These are phyloP conservation scores for Pteruthius melanotis DNA, from an alignment of 2,113 vertebrate genomes.

Conservation along the genomic window DNA sequence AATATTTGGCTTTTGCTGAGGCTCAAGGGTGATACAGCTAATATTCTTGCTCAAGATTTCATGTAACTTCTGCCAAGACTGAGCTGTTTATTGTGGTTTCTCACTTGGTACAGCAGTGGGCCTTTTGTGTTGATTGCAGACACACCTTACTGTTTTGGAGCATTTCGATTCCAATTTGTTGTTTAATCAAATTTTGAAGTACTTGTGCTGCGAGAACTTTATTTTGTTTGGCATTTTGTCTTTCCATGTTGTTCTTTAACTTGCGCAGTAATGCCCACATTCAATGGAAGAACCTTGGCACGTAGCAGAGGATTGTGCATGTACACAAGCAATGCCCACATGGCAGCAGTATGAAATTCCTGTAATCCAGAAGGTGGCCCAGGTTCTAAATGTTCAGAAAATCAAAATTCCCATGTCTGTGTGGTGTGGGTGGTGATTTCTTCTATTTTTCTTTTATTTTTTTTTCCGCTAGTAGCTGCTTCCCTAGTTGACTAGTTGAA, in stretches of 20 bases:
- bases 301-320: rapidly evolving
- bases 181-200: not conserved
- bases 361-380: not conserved
- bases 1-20: not conserved
- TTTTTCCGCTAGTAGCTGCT: not conserved
- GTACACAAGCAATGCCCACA: not conserved
- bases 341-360: not conserved
- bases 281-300: not conserved
- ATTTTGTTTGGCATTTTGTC: not conserved
- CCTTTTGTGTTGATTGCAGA: not conserved
- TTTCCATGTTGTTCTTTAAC: not conserved
- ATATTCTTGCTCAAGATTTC: not conserved
- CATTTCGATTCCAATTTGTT: not conserved
- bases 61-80: not conserved
- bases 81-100: not conserved
- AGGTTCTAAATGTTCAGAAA: not conserved
- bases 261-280: rapidly evolving
- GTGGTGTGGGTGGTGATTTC: not conserved
- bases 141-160: not conserved
- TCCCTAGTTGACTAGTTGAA: not conserved
- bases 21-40: not conserved
- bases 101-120: not conserved
- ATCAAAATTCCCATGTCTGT: not conserved
- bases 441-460: too few relatives aligned
- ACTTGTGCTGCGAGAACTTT: not conserved